Evolutionary conservation across 2,113 vertebrate species (phyloP).

Genomic region (Phyllostomus hastatus): DNA sequence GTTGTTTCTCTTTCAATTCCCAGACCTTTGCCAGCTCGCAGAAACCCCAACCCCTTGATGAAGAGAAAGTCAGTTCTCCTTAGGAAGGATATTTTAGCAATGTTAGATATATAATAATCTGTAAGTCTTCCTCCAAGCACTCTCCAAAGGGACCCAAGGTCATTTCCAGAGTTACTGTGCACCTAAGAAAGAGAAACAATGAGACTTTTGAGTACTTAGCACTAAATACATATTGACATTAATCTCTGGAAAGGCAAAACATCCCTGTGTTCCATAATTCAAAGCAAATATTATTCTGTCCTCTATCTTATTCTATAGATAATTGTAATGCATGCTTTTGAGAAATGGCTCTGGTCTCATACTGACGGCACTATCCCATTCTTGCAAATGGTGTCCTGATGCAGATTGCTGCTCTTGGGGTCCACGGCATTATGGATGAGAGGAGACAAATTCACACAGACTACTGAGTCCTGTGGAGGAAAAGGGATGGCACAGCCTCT

Average conservation of each 20-base stretch:
- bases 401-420: too few species aligned
- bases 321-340: neutral
- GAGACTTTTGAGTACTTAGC: neutral
- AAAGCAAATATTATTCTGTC: neutral
- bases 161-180: neutral
- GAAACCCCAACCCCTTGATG: neutral
- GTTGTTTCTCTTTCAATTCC: neutral
- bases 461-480: too few species aligned
- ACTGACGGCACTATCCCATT: neutral
- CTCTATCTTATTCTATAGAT: neutral
- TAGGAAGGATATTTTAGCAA: neutral
- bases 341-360: neutral
- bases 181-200: neutral
- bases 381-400: neutral
- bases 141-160: neutral
- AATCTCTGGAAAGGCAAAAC: neutral
- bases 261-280: neutral
- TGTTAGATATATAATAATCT: neutral
- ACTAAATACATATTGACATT: neutral
- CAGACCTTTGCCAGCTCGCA: neutral
- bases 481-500: too few species aligned
- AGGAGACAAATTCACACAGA: too few species aligned
- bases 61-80: neutral
- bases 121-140: neutral
- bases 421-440: too few species aligned